Evolutionary conservation across 1,140 invertebrate species (phyloP).

Genomic region (Heliconius hermathena): DNA sequence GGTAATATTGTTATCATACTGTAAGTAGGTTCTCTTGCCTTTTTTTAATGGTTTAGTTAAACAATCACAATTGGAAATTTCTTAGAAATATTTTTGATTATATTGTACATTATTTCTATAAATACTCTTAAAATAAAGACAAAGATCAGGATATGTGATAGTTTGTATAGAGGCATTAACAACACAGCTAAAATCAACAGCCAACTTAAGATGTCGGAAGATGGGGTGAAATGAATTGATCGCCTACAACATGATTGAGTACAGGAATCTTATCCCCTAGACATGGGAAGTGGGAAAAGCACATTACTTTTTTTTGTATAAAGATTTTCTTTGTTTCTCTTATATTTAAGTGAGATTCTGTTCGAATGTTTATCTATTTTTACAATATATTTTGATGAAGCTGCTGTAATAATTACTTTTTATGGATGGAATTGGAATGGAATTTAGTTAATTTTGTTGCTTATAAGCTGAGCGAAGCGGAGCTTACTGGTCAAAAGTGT

Average conservation of each 20-base stretch:
- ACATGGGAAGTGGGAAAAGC: not conserved
- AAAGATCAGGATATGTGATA: not conserved
- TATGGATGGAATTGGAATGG: too few species aligned
- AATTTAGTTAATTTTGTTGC: too few species aligned
- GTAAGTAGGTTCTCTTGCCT: too few species aligned
- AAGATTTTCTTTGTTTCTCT: not conserved
- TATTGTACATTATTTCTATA: not conserved
- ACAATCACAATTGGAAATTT: too few species aligned
- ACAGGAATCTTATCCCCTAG: not conserved
- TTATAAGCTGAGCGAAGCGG: too few species aligned
- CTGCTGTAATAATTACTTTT: too few species aligned
- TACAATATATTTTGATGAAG: too few species aligned
- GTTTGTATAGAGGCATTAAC: not conserved
- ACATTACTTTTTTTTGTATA: not conserved
- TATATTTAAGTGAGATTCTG: not conserved
- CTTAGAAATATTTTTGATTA: too few species aligned
- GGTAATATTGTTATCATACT: too few species aligned
- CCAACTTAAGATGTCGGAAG: not conserved
- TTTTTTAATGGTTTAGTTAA: too few species aligned
- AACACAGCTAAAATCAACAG: conserved; percentile 8
- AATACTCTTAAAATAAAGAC: not conserved
- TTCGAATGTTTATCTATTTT: too few species aligned
- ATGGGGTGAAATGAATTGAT: conserved; percentile 12
- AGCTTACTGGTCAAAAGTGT: too few species aligned
- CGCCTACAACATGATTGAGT: conserved; percentile 5